These are phyloP conservation scores for Drosophila funebris DNA, from an alignment of 1,140 invertebrate genomes.

Conservation along the genomic window DNA sequence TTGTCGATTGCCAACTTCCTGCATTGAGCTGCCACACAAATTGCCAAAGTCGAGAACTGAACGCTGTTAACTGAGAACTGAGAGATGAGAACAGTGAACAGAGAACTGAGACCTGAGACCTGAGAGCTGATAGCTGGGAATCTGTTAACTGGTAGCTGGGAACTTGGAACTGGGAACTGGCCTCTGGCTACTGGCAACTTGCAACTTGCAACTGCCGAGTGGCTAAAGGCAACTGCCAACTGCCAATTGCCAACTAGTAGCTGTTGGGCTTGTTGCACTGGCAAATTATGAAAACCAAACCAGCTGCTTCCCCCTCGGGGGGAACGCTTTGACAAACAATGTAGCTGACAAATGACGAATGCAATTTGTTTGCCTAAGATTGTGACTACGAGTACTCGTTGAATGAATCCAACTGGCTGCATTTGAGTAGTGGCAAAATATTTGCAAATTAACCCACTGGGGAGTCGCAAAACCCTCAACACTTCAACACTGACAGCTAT, in stretches of 20 bases:
- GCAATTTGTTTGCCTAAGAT: slow-evolving; percentile 41
- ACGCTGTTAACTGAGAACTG: neutral
- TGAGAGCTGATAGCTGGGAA: neutral
- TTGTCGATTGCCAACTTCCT: slow-evolving; percentile 63
- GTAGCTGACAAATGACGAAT: slow-evolving; percentile 47
- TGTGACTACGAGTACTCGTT: neutral
- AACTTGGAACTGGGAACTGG: neutral
- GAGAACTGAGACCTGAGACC: slow-evolving; percentile 1
- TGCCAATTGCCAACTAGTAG: neutral
- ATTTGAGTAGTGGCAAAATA: slow-evolving; percentile 59
- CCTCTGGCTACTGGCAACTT: neutral
- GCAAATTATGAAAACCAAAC: slow-evolving; percentile 45
- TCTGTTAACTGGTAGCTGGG: neutral
- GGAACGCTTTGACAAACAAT: slow-evolving; percentile 41
- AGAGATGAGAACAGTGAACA: neutral
- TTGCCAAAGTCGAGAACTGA: slow-evolving; percentile 29
- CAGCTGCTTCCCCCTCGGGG: slow-evolving; percentile 18
- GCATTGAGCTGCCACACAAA: slow-evolving; percentile 37
- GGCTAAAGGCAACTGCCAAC: neutral
- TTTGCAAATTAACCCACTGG: slow-evolving; percentile 75
- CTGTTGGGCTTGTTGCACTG: slow-evolving; percentile 35
- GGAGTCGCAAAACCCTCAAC: slow-evolving; percentile 33
- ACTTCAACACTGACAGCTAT: neutral
- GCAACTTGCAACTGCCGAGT: neutral
- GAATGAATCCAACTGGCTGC: slow-evolving; percentile 10